phyloP scores from a whole-genome alignment of 1,140 invertebrate species.

The Drosophila parabipectinata region DNA sequence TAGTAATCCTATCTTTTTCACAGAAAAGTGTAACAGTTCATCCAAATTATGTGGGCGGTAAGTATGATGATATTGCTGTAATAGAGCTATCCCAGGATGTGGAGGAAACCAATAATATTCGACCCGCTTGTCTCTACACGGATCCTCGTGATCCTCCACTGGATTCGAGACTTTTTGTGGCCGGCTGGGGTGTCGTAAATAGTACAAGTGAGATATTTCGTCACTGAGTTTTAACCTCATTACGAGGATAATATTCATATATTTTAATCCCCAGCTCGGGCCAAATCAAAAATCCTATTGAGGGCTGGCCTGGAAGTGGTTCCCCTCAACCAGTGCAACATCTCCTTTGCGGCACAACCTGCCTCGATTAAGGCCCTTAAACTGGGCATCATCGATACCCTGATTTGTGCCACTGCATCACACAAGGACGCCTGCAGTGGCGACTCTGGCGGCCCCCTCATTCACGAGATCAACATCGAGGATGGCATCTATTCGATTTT shows the following conservation, averaged over 20 bases:
- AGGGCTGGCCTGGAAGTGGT: slow-evolving; percentile 61
- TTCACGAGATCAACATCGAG: slow-evolving; percentile 72
- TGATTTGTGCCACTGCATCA: slow-evolving; percentile 86
- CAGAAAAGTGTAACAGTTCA: slow-evolving; percentile 56
- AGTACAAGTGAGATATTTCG: slow-evolving; percentile 48
- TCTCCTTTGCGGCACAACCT: slow-evolving; percentile 21
- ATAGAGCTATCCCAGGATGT: slow-evolving; percentile 55
- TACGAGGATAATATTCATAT: too few species aligned
- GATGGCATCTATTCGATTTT: slow-evolving; percentile 61
- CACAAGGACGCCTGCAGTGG: slow-evolving; percentile 87
- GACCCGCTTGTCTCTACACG: slow-evolving; percentile 67
- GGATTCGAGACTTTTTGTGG: slow-evolving; percentile 44
- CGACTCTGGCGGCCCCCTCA: slow-evolving; percentile 89
- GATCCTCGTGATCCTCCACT: slow-evolving; percentile 46
- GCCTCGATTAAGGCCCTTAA: slow-evolving; percentile 13
- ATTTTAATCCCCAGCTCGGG: slow-evolving; percentile 35
- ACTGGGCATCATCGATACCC: slow-evolving; percentile 59
- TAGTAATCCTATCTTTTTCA: neutral
- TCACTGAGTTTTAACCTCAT: too few species aligned
- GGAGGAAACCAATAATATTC: slow-evolving; percentile 21
- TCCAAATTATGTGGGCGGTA: slow-evolving; percentile 57
- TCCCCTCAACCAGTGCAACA: slow-evolving; percentile 50
- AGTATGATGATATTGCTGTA: slow-evolving; percentile 75
- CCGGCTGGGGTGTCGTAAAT: slow-evolving; percentile 74
- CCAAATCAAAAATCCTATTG: slow-evolving; percentile 59